A percentile compares a stretch with the other conserved stretches of the same genome.
phyloP scores from a whole-genome alignment of 2,797 vertebrate genomes.

The Iguana delicatissima region DNA sequence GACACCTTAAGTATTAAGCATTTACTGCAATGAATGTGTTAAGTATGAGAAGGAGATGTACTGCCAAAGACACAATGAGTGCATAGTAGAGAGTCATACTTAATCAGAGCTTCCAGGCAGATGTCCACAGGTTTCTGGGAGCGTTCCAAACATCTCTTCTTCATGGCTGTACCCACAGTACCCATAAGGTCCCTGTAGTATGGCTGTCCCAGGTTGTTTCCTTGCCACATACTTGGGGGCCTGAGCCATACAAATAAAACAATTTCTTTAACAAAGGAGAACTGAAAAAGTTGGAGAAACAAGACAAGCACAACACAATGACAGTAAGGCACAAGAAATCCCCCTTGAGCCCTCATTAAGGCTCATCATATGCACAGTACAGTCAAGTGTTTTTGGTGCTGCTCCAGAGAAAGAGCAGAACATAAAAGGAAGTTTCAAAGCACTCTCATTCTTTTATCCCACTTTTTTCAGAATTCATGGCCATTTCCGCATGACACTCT shows the following conservation, averaged over 20 bases:
- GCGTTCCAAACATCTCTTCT: not conserved
- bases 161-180: not conserved
- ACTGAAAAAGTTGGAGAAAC: not conserved
- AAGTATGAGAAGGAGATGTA: not conserved
- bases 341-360: not conserved
- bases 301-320: not conserved
- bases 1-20: not conserved
- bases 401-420: not conserved
- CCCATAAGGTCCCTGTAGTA: not conserved
- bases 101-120: not conserved
- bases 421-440: conserved; percentile 1
- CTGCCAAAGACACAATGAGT: not conserved
- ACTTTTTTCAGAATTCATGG: conserved; percentile 29
- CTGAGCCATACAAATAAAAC: not conserved
- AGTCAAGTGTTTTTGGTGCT: accelerated
- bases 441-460: conserved; percentile 14
- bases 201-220: not conserved
- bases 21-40: not conserved
- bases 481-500: too few species aligned
- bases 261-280: conserved; percentile 11
- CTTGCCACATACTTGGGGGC: accelerated
- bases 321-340: not conserved
- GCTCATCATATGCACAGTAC: not conserved
- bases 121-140: not conserved
- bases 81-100: not conserved